Percentiles rank a stretch among this genome's conserved stretches.
Conservation (phyloP, 2,888 invertebrate species). For the Lasioglossum morio region DNA sequence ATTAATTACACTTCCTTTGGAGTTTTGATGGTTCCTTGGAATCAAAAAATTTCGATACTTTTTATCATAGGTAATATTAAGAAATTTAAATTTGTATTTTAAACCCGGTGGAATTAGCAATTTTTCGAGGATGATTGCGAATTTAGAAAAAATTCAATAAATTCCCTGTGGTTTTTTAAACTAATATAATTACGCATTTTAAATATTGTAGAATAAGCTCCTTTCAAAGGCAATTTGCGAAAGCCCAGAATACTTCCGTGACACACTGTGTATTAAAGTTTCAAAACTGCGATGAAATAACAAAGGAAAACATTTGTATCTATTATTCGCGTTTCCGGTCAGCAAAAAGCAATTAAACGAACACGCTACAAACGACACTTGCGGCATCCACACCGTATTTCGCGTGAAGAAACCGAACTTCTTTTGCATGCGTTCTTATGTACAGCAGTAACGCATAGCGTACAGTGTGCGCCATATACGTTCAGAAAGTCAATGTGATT, state of each 20-base stretch:
- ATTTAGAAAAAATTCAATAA: not conserved
- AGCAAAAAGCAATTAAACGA: not conserved
- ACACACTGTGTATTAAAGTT: not conserved
- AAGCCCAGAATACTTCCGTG: not conserved
- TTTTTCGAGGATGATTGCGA: not conserved
- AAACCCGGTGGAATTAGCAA: not conserved
- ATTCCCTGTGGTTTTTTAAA: not conserved
- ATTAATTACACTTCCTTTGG: not conserved
- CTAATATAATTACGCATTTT: not conserved
- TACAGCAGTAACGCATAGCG: not conserved
- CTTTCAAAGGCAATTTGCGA: no score
- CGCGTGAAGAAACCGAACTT: not conserved
- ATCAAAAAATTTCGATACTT: not conserved
- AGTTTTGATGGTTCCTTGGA: not conserved
- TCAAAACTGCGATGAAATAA: not conserved
- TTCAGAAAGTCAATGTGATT: not conserved
- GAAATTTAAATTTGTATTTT: not conserved
- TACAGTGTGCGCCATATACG: not conserved
- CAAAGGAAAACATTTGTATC: not conserved
- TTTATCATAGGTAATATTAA: not conserved
- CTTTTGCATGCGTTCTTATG: not conserved
- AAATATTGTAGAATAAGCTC: no score
- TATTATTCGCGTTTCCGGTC: no score
- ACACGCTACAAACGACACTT: not conserved
- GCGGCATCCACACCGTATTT: not conserved